Conservation (phyloP, 2,888 invertebrate species). For the Antheraea assamensis region DNA sequence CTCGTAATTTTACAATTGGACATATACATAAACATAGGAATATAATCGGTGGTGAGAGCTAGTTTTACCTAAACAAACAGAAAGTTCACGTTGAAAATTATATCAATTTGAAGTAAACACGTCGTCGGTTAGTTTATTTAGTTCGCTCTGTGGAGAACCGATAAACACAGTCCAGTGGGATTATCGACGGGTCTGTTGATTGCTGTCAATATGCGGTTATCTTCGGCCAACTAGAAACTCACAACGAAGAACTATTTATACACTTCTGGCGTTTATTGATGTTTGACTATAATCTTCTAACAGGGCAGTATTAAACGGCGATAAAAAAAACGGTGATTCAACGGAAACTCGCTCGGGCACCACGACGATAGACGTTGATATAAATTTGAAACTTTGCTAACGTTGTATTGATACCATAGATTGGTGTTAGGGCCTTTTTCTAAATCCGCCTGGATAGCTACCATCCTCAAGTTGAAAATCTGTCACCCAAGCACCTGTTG, state of each 20-base stretch:
- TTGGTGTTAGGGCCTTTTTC: too few species aligned
- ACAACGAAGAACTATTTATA: not conserved
- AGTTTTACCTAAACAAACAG: conserved; percentile 25
- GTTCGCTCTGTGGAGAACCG: conserved; percentile 12
- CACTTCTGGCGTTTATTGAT: not conserved
- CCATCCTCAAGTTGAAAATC: too few species aligned
- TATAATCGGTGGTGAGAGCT: not conserved
- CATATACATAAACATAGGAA: not conserved
- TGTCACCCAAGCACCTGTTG: too few species aligned
- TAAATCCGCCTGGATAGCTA: too few species aligned
- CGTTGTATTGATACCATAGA: too few species aligned
- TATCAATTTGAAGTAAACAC: conserved; percentile 41
- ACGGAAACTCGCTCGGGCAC: too few species aligned
- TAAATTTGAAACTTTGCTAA: too few species aligned
- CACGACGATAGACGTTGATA: too few species aligned
- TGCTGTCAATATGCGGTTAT: conserved; percentile 10
- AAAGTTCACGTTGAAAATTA: conserved; percentile 27
- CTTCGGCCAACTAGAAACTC: not conserved
- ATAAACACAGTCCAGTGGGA: conserved; percentile 14
- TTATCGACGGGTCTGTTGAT: conserved; percentile 8
- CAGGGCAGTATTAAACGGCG: too few species aligned
- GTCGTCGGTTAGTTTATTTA: conserved; percentile 31
- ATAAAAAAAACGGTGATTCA: too few species aligned
- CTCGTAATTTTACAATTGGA: too few species aligned
- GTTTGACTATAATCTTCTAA: too few species aligned